A percentile compares a stretch with the other conserved stretches of the same genome.
phyloP scores from a whole-genome alignment of 2,113 vertebrate genomes.

The Elephas maximus region DNA sequence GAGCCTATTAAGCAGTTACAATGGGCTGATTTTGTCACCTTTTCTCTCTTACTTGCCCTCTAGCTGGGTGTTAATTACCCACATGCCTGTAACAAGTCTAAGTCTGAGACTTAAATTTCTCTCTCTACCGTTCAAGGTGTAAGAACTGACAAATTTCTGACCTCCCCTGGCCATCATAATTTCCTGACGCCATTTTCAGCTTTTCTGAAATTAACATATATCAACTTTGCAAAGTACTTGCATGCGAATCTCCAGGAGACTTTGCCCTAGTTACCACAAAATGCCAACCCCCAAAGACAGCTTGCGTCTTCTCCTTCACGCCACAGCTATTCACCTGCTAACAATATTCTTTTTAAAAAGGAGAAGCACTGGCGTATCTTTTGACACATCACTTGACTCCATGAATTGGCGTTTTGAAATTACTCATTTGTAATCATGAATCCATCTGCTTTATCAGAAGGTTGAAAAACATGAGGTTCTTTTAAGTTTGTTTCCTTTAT shows the following conservation, averaged over 20 bases:
- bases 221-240: not conserved
- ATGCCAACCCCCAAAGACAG: not conserved
- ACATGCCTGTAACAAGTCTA: not conserved
- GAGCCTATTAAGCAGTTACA: slow-evolving; percentile 6
- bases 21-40: not conserved
- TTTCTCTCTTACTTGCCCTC: slow-evolving; percentile 20
- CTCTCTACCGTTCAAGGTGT: not conserved
- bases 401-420: not conserved
- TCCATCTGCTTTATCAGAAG: not conserved
- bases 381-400: not conserved
- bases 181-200: slow-evolving; percentile 8
- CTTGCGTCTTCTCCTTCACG: not conserved
- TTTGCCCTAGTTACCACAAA: not conserved
- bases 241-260: not conserved
- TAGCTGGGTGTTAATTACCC: slow-evolving; percentile 46
- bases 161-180: not conserved
- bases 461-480: not conserved
- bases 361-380: not conserved
- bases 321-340: not conserved
- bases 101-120: slow-evolving; percentile 46
- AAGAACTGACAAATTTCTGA: slow-evolving; percentile 35
- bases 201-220: slow-evolving; percentile 34
- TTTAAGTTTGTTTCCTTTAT: not conserved
- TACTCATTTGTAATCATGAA: not conserved
- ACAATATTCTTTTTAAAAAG: not conserved